Evolutionary conservation across 2,797 vertebrate genomes (phyloP).

Genomic region (Sarcophilus harrisii): DNA sequence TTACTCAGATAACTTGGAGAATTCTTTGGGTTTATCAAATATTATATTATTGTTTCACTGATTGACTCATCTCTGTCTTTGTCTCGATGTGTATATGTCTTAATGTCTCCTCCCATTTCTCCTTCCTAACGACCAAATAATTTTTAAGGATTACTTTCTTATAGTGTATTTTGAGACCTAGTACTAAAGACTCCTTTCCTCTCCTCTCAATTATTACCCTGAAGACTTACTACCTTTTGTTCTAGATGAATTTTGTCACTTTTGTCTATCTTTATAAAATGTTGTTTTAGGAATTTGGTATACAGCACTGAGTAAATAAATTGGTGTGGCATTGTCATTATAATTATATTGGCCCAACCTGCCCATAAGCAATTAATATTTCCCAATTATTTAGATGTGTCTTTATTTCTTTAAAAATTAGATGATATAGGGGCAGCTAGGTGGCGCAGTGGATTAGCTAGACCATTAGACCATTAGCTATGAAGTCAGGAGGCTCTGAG

Average conservation of each 20-base stretch:
- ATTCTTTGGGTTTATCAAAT: not conserved
- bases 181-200: not conserved
- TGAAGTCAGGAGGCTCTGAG: no score
- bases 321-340: not conserved
- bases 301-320: not conserved
- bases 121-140: not conserved
- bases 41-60: not conserved
- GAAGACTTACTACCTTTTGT: not conserved
- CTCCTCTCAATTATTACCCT: no score
- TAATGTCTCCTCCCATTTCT: not conserved
- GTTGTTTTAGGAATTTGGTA: not conserved
- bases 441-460: no score
- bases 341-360: not conserved
- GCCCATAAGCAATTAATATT: no score
- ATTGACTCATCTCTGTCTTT: not conserved
- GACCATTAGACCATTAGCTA: no score
- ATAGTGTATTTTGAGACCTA: not conserved
- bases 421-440: no score
- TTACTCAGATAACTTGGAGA: not conserved
- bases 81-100: not conserved
- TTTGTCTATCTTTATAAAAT: not conserved
- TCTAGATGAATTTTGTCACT: not conserved
- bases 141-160: not conserved
- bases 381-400: no score
- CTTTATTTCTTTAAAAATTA: no score